Base-by-base conservation (phyloP, 92 coral and sea anemone genomes). In the Heliopora coerulea region DNA sequence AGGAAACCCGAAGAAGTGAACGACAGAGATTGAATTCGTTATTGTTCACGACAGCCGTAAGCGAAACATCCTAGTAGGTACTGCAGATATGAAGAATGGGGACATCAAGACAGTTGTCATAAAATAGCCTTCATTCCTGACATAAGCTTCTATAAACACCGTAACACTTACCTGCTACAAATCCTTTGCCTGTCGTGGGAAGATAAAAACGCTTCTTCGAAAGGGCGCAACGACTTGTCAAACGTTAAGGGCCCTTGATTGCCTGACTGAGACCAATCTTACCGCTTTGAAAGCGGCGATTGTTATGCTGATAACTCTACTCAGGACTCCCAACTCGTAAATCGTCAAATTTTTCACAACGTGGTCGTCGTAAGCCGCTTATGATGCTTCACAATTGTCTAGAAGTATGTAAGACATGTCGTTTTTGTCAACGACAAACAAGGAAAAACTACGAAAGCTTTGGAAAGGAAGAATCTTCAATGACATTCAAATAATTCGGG, bases 201-300 rank as follows among this genome's bases (percentile, higher is more conserved):
- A n/a, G n/a, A n/a, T n/a, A n/a, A n/a, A n/a, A n/a, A n/a, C n/a
- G n/a, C n/a, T n/a, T n/a, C n/a, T n/a, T n/a, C n/a, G n/a, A n/a
- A n/a, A n/a, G n/a, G n/a, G n/a, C n/a, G n/a, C 4, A 27, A 54
- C 19, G 60, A 1, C 60, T 11, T 54, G 29, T 54, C 60, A 58
- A 58, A 25, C 20, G 63, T 14, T 58, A 13, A 21, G 37, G 60
- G 8, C 12, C 15, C 52, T 58, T 58, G 63, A 24, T 58, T 58
- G 63, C 33, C 37, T 58, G 19, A 32, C 63, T 58, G 63, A 2
- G 63, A 21, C 63, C 63, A 58, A 58, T 58, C 7, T 58, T 20
- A 13, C 63, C 25, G 63, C 31, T 32, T 0, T 20, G 20, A 33
- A 26, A 19, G 33, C 32, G 34, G 63, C 32, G n/a, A 58, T 58